Evolutionary conservation across 2,888 invertebrate species (phyloP).

Genomic region (Mythimna pallens): DNA sequence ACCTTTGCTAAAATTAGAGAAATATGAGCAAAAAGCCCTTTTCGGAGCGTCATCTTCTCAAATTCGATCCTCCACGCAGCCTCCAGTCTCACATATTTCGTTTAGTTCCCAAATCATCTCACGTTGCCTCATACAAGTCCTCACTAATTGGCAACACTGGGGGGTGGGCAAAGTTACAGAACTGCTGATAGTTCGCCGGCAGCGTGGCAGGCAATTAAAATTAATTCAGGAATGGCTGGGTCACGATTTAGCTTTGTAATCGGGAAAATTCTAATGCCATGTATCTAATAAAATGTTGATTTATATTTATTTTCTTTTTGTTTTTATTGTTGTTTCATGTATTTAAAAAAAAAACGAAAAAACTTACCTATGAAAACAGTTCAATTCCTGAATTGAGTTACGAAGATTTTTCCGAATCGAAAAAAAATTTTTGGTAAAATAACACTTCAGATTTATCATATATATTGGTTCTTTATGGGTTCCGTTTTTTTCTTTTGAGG

Average conservation of each 20-base stretch:
- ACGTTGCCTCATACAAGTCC: conserved; percentile 40
- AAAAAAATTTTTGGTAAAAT: too few species aligned
- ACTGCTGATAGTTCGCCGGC: conserved; percentile 42
- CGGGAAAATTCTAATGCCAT: conserved; percentile 11
- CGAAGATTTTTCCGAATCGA: too few species aligned
- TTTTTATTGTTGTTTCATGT: too few species aligned
- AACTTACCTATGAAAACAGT: too few species aligned
- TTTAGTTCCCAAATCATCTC: conserved; percentile 27
- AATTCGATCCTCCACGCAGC: neutral
- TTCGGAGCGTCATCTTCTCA: neutral
- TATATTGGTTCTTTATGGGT: too few species aligned
- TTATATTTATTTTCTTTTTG: too few species aligned
- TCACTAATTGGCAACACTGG: conserved; percentile 38
- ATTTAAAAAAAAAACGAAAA: too few species aligned
- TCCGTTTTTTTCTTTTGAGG: too few species aligned
- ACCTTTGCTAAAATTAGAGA: neutral
- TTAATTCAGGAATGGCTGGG: conserved; percentile 8
- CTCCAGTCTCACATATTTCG: neutral
- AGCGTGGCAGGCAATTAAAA: conserved; percentile 36
- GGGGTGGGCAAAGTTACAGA: conserved; percentile 26
- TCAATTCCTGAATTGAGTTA: too few species aligned
- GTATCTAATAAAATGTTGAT: neutral
- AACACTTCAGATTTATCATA: too few species aligned
- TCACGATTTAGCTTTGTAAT: conserved; percentile 10
- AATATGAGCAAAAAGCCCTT: conserved; percentile 4